Evolutionary conservation across 1,140 invertebrate species (phyloP).

Genomic region (Trachymyrmex cornetzi): DNA sequence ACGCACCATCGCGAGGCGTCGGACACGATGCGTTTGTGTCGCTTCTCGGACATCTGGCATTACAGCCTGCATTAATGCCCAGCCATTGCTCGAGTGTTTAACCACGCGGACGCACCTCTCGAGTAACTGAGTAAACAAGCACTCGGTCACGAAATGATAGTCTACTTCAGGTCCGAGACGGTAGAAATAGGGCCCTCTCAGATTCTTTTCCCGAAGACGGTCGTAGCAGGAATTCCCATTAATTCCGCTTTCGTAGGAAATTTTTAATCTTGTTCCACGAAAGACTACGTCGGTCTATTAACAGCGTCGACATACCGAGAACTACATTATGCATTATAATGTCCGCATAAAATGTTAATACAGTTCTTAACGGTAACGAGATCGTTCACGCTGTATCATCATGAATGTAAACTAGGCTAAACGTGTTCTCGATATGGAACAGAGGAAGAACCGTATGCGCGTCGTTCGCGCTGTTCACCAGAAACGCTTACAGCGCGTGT

Average conservation of each 20-base stretch:
- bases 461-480: constrained; percentile 5
- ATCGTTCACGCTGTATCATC: not conserved
- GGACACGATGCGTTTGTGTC: constrained; percentile 51
- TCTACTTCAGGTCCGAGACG: constrained; percentile 65
- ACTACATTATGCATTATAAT: not conserved
- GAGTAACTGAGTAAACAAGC: constrained; percentile 76
- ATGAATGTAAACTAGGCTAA: constrained; percentile 27
- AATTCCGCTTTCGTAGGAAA: constrained; percentile 1
- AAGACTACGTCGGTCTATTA: not conserved
- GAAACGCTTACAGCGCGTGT: constrained; percentile 4
- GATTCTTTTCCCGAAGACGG: not conserved
- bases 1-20: constrained; percentile 53
- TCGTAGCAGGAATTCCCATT: constrained; percentile 24
- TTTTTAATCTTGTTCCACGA: not conserved
- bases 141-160: constrained; percentile 78
- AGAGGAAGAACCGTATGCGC: not conserved
- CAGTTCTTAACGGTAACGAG: not conserved
- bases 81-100: constrained; percentile 75
- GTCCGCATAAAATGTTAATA: not conserved
- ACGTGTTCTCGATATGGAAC: not conserved
- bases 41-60: constrained; percentile 59
- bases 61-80: constrained; percentile 75
- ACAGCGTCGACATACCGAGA: not conserved
- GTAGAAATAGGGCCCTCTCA: constrained; percentile 46
- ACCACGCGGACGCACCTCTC: constrained; percentile 69